These are phyloP conservation scores for Oryzias javanicus DNA, from an alignment of 2,113 vertebrate species.

Conservation along the genomic window DNA sequence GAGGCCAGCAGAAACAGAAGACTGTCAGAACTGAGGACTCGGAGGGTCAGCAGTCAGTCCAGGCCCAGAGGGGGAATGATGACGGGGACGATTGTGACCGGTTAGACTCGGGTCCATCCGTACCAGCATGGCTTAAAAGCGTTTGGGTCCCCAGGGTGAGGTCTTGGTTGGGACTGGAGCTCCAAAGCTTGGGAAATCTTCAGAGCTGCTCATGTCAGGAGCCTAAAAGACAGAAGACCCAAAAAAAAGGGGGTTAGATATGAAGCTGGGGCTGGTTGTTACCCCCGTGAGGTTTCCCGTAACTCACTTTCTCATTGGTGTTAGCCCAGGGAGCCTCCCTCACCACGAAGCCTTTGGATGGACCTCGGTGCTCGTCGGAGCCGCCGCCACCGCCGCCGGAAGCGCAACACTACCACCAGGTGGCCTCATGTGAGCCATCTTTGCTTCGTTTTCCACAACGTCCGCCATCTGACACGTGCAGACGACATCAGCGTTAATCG, in stretches of 20 bases:
- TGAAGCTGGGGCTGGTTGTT: no score
- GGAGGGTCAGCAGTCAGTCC: constrained; percentile 70
- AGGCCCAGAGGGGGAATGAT: constrained; percentile 40
- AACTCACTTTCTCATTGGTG: constrained; percentile 85
- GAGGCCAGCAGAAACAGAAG: constrained; percentile 46
- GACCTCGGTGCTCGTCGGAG: constrained; percentile 81
- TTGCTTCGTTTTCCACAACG: constrained; percentile 89
- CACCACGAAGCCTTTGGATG: constrained; percentile 97
- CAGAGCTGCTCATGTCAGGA: constrained; percentile 97
- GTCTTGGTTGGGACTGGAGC: constrained; percentile 89
- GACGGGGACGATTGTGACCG: constrained; percentile 56
- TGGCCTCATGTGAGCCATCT: constrained; percentile 92
- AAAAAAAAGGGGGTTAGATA: not conserved
- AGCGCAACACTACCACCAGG: constrained; percentile 64
- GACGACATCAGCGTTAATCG: not conserved
- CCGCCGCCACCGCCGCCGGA: no score
- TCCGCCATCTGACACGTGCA: constrained; percentile 82
- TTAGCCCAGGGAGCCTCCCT: constrained; percentile 96
- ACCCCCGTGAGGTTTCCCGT: not conserved
- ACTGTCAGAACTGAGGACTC: constrained; percentile 63
- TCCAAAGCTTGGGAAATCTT: constrained; percentile 98
- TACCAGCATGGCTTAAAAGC: constrained; percentile 80
- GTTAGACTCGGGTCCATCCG: constrained; percentile 38
- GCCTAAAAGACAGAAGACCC: constrained; percentile 75
- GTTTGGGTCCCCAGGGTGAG: constrained; percentile 97